Percentiles rank a stretch among this genome's conserved stretches.
Conservation (phyloP, 2,797 vertebrate species). For the Cryptoprocta ferox region DNA sequence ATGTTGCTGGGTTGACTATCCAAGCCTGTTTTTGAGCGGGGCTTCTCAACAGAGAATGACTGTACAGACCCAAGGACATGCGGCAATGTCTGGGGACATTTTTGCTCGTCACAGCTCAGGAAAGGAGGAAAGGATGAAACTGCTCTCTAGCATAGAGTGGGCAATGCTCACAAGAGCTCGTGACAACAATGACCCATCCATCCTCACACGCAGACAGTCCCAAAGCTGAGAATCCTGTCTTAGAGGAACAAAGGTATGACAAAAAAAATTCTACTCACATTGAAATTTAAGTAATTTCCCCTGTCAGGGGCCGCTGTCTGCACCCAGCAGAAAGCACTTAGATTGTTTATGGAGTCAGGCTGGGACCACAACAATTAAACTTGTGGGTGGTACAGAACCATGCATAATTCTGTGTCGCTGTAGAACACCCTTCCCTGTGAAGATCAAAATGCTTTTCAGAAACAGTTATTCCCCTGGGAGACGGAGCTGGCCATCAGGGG, state of each 20-base stretch:
- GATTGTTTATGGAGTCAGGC: not conserved
- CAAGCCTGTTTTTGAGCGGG: not conserved
- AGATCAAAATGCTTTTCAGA: conserved; percentile 47
- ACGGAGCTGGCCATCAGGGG: not conserved
- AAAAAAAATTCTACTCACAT: not conserved
- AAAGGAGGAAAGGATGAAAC: not conserved
- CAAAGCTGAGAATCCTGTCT: not conserved
- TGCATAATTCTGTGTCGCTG: not conserved
- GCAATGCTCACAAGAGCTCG: not conserved
- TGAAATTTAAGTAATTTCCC: not conserved
- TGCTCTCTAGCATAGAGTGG: not conserved
- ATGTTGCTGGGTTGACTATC: not conserved
- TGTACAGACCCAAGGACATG: not conserved
- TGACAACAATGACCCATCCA: not conserved
- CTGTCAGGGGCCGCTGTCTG: not conserved
- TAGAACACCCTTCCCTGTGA: not conserved
- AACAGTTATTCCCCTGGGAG: conserved; percentile 5
- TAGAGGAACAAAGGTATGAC: not conserved
- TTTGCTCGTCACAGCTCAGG: not conserved
- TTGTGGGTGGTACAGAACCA: not conserved
- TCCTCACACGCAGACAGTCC: not conserved
- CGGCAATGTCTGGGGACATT: not conserved
- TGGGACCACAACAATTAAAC: conserved; percentile 24
- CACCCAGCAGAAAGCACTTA: not conserved
- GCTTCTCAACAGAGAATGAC: not conserved